phyloP scores from a whole-genome alignment of 1,140 invertebrate species.

The Helicorthomorpha holstii region DNA sequence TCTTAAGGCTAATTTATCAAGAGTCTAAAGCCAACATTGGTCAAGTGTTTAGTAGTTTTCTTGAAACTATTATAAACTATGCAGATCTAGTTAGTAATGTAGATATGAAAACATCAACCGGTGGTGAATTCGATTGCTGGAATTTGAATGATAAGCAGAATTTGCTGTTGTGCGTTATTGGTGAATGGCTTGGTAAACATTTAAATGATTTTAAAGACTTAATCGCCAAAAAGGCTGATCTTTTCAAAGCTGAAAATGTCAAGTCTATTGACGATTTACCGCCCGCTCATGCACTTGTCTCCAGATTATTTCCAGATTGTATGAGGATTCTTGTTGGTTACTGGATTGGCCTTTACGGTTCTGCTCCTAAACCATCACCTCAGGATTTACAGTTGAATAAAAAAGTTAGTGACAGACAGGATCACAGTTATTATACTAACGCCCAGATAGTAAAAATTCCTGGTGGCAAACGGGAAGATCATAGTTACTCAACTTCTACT shows the following conservation, averaged over 20 bases:
- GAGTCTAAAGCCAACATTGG: background rate
- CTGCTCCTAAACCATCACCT: background rate
- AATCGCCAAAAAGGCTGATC: constrained; percentile 12
- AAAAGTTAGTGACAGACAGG: background rate
- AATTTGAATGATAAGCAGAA: constrained; percentile 10
- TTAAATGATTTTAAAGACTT: constrained; percentile 11
- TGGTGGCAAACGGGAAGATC: constrained; percentile 1
- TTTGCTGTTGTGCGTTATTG: constrained; percentile 12
- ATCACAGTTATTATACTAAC: constrained; percentile 6
- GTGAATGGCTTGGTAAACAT: constrained; percentile 16
- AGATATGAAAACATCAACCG: background rate
- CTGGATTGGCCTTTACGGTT: constrained; percentile 13
- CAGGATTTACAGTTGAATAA: background rate
- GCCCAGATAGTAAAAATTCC: background rate
- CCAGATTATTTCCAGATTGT: constrained; percentile 16
- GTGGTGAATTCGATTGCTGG: constrained; percentile 2
- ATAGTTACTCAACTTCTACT: constrained; percentile 2
- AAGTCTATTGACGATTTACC: constrained; percentile 18
- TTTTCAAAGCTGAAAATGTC: constrained; percentile 17
- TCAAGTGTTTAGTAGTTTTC: background rate
- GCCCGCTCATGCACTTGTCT: constrained; percentile 13
- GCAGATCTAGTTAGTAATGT: background rate
- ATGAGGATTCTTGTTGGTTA: constrained; percentile 14
- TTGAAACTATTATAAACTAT: constrained; percentile 3
- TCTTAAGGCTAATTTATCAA: background rate